Percentiles rank a stretch among this genome's conserved stretches.
These are phyloP conservation scores for Hylia prasina DNA, from an alignment of 2,113 vertebrate species.

Conservation along the genomic window DNA sequence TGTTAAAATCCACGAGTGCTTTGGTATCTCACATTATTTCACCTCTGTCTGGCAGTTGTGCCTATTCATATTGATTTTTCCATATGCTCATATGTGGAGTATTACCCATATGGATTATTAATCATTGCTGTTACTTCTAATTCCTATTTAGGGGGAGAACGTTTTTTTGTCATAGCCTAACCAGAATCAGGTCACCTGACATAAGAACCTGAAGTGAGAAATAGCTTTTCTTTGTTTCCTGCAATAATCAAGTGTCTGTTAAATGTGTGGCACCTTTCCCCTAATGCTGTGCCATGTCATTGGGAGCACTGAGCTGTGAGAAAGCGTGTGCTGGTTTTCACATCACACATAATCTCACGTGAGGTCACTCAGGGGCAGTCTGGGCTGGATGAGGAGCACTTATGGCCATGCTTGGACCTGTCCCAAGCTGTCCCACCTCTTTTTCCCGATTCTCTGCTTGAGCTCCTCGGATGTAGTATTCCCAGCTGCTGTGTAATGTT, in stretches of 20 bases:
- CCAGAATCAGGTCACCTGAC: background rate
- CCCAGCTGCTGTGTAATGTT: background rate
- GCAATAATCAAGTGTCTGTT: background rate
- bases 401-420: background rate
- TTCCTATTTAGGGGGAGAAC: background rate
- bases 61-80: background rate
- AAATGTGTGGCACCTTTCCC: background rate
- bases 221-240: background rate
- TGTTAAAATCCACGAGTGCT: background rate
- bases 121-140: background rate
- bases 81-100: background rate
- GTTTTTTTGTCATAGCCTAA: background rate
- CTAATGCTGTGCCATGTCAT: background rate
- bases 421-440: background rate
- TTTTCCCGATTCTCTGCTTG: background rate
- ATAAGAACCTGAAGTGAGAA: background rate
- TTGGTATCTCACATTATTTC: slow-evolving; percentile 1
- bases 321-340: background rate
- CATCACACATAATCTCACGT: background rate
- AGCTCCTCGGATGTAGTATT: background rate
- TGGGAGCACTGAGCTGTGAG: fast-evolving
- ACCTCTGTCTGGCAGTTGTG: background rate
- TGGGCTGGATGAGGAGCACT: background rate
- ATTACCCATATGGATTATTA: slow-evolving; percentile 18
- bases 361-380: background rate